A percentile compares a stretch with the other conserved stretches of the same genome.
phyloP scores from a whole-genome alignment of 2,888 invertebrate species.

The Polydrusus cervinus region DNA sequence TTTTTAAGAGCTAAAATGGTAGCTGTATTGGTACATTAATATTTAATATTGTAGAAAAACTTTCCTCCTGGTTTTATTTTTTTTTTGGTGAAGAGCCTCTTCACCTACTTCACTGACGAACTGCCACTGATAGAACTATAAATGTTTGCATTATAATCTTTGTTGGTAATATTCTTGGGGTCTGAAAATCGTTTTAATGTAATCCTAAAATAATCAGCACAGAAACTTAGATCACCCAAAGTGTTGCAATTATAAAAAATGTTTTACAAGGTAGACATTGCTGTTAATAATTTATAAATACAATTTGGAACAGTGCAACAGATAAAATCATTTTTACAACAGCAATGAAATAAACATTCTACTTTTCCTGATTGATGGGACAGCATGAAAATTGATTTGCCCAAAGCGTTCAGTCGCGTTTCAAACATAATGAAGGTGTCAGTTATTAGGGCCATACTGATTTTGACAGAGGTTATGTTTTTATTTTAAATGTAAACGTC shows the following conservation, averaged over 20 bases:
- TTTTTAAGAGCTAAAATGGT: too few species aligned
- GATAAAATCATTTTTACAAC: conserved; percentile 17
- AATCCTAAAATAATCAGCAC: neutral
- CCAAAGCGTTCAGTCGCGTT: conserved; percentile 21
- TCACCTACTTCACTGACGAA: too few species aligned
- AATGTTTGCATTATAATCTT: too few species aligned
- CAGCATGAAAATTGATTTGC: conserved; percentile 35
- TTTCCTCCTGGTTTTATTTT: too few species aligned
- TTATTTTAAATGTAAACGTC: neutral
- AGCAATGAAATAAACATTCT: conserved; percentile 25
- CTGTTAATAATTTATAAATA: neutral
- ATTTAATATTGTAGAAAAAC: too few species aligned
- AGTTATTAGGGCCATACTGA: neutral
- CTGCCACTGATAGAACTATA: too few species aligned
- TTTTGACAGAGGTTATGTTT: conserved; percentile 7
- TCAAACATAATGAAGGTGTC: conserved; percentile 18
- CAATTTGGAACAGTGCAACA: neutral
- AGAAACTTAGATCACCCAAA: neutral
- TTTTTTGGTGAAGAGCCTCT: too few species aligned
- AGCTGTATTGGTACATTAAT: too few species aligned
- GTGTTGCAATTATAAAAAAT: neutral
- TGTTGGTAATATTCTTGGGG: too few species aligned
- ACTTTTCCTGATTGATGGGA: conserved; percentile 23
- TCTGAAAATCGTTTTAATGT: too few species aligned
- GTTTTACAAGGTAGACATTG: too few species aligned